A percentile compares a stretch with the other conserved stretches of the same genome.
phyloP scores from a whole-genome alignment of 2,797 vertebrate genomes.

The Gallinago solitaria region DNA sequence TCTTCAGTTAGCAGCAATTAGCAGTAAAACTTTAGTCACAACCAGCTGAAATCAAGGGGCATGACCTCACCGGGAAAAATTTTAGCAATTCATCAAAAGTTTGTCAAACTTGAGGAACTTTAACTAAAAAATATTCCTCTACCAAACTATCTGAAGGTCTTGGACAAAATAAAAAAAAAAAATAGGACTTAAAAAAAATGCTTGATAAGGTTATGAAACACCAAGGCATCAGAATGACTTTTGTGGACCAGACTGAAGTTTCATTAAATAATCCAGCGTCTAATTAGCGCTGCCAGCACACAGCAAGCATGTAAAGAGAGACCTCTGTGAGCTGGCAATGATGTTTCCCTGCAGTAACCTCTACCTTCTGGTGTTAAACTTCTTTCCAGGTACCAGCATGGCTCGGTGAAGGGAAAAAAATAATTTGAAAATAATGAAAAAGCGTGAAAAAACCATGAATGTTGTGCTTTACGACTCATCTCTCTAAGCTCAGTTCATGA shows the following conservation, averaged over 20 bases:
- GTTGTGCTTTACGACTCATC: not conserved
- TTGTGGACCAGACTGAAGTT: not conserved
- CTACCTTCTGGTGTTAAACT: not conserved
- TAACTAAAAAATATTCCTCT: not conserved
- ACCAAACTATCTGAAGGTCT: not conserved
- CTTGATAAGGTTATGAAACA: not conserved
- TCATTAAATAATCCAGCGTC: not conserved
- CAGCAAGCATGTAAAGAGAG: not conserved
- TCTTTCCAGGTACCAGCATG: not conserved
- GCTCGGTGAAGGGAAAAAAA: not conserved
- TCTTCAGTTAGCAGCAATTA: constrained; percentile 27
- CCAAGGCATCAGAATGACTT: not conserved
- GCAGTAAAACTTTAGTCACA: not conserved
- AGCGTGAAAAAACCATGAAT: accelerated
- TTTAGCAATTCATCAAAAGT: not conserved
- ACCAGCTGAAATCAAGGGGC: not conserved
- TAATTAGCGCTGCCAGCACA: not conserved
- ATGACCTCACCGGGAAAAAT: not conserved
- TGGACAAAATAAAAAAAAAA: not conserved
- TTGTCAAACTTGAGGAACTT: not conserved
- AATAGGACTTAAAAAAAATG: not conserved
- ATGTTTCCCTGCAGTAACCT: not conserved
- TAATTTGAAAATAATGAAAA: not conserved
- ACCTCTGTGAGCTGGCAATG: not conserved
- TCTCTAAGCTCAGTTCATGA: not conserved